Conservation (phyloP, 2,797 vertebrate species). For the Eospalax fontanierii region DNA sequence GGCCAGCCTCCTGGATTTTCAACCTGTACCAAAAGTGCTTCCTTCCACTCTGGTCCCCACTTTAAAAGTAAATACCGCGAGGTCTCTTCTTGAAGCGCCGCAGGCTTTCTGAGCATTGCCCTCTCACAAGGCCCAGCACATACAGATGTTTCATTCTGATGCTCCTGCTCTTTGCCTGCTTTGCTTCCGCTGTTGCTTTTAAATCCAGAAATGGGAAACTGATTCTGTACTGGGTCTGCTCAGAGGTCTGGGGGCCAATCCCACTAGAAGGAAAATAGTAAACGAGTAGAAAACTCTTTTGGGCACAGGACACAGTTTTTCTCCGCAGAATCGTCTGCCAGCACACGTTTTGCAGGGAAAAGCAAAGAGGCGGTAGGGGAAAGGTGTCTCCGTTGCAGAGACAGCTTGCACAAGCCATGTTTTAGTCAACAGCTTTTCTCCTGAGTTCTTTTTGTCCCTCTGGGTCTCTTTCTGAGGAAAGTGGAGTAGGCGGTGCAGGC, state of each 20-base stretch:
- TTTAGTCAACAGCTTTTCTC: not conserved
- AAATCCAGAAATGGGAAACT: not conserved
- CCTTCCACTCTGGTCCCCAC: accelerated
- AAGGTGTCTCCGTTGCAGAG: not conserved
- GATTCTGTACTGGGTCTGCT: accelerated
- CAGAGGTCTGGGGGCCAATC: not conserved
- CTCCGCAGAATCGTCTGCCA: not conserved
- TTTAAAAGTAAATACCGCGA: not conserved
- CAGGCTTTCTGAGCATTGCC: not conserved
- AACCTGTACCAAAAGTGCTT: not conserved
- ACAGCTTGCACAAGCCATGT: not conserved
- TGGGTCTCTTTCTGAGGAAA: not conserved
- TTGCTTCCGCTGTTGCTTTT: not conserved
- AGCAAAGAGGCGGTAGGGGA: not conserved
- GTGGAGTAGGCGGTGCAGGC: not conserved
- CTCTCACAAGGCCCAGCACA: not conserved
- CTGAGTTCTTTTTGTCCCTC: not conserved
- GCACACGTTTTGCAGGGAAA: not conserved
- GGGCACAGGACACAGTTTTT: not conserved
- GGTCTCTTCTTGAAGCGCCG: not conserved
- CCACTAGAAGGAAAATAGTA: not conserved
- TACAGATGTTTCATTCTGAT: too few species aligned
- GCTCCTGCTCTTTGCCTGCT: too few species aligned
- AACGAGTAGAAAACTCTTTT: not conserved
- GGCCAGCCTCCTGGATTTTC: not conserved